Evolutionary conservation across 2,797 vertebrate species (phyloP).

Genomic region (Periparus ater): DNA sequence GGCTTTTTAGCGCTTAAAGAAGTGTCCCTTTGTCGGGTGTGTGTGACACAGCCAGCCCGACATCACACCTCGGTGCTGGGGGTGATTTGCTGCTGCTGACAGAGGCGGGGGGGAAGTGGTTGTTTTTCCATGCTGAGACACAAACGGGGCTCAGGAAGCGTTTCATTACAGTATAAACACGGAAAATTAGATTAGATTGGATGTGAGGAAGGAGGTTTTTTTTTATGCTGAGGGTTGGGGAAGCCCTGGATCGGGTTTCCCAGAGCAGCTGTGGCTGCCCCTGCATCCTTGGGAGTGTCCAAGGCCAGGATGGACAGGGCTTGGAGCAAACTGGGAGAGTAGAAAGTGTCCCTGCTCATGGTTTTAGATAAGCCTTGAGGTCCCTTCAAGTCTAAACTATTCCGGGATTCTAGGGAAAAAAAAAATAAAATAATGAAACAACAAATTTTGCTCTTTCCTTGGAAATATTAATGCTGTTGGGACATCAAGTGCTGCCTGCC

Average conservation of each 20-base stretch:
- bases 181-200: not conserved
- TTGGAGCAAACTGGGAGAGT: rapidly evolving
- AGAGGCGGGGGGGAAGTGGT: not conserved
- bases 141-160: rapidly evolving
- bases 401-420: rapidly evolving
- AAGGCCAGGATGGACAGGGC: rapidly evolving
- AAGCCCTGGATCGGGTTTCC: too few species aligned
- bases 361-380: not conserved
- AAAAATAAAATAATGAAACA: rapidly evolving
- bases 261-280: not conserved
- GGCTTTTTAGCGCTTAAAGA: rapidly evolving
- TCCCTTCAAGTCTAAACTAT: not conserved
- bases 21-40: rapidly evolving
- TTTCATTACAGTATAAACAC: rapidly evolving
- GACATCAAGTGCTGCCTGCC: rapidly evolving
- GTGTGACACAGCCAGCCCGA: rapidly evolving
- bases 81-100: rapidly evolving
- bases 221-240: not conserved
- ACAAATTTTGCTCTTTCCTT: not conserved
- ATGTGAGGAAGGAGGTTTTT: too few species aligned
- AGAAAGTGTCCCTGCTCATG: rapidly evolving
- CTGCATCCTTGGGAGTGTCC: not conserved
- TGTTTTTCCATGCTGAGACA: rapidly evolving
- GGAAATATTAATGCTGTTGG: not conserved
- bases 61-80: rapidly evolving